A percentile compares a stretch with the other conserved stretches of the same genome.
Evolutionary conservation across 2,888 invertebrate species (phyloP).

Genomic region (Cyclophora punctaria): DNA sequence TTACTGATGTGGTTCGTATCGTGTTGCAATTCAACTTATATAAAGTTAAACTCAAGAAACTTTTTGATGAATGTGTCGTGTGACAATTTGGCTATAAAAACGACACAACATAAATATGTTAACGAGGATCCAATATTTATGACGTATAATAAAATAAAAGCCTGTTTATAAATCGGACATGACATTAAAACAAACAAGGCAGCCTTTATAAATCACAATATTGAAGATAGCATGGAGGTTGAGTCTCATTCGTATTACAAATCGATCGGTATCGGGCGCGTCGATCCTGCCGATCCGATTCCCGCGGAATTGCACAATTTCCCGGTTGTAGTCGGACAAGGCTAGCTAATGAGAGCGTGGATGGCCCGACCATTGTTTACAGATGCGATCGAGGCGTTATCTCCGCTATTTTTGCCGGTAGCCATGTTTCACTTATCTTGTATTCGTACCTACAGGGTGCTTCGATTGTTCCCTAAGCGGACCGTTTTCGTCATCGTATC

Average conservation of each 20-base stretch:
- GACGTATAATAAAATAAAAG: too few species aligned
- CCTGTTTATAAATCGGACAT: neutral
- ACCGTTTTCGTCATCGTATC: conserved; percentile 55
- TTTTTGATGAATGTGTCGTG: too few species aligned
- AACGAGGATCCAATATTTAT: too few species aligned
- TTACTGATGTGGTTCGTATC: conserved; percentile 5
- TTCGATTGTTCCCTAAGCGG: conserved; percentile 53
- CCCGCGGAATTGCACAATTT: conserved; percentile 60
- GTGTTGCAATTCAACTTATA: too few species aligned
- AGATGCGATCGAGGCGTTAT: conserved; percentile 61
- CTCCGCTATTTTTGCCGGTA: conserved; percentile 65
- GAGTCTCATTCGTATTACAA: conserved; percentile 13
- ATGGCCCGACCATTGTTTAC: conserved; percentile 66
- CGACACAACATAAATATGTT: too few species aligned
- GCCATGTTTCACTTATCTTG: conserved; percentile 67
- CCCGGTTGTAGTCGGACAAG: conserved; percentile 49
- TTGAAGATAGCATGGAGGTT: too few species aligned
- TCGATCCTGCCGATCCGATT: conserved; percentile 53
- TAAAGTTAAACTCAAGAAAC: too few species aligned
- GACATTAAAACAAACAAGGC: neutral
- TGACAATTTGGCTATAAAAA: too few species aligned
- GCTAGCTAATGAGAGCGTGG: conserved; percentile 71
- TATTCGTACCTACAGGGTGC: conserved; percentile 42
- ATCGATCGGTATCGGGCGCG: conserved; percentile 49
- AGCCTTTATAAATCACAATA: conserved; percentile 3